A percentile compares a stretch with the other conserved stretches of the same genome.
Evolutionary conservation across 2,113 vertebrate species (phyloP).

Genomic region (Scatophagus argus): DNA sequence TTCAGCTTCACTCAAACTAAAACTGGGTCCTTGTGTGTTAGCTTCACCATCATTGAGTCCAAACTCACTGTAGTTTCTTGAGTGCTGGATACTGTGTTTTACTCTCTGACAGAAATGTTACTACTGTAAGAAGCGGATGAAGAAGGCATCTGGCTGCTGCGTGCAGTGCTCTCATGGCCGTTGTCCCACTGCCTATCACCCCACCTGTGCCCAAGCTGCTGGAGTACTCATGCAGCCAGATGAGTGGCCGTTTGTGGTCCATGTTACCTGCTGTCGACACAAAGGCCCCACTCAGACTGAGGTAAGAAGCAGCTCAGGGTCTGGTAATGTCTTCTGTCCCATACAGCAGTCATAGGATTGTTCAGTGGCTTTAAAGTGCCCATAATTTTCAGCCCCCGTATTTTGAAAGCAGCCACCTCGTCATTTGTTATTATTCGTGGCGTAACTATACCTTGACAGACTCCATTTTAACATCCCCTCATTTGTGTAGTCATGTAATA

Average conservation of each 20-base stretch:
- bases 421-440: no score
- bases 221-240: constrained; percentile 98
- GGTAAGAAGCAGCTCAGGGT: constrained; percentile 76
- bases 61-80: background rate
- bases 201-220: constrained; percentile 95
- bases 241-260: constrained; percentile 97
- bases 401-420: no score
- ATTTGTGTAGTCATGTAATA: no score
- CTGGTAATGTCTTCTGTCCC: background rate
- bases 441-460: no score
- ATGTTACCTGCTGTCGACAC: constrained; percentile 96
- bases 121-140: constrained; percentile 97
- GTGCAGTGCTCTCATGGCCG: constrained; percentile 98
- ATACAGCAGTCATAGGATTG: background rate
- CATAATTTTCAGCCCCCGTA: no score
- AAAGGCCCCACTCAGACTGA: constrained; percentile 91
- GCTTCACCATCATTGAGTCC: background rate
- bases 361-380: background rate
- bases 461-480: no score
- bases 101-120: constrained; percentile 89
- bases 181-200: constrained; percentile 97
- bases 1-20: background rate
- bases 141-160: constrained; percentile 94
- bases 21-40: background rate
- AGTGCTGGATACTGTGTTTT: background rate